Base-by-base conservation (phyloP, 2,113 vertebrate species). In the Corynorhinus townsendii region DNA sequence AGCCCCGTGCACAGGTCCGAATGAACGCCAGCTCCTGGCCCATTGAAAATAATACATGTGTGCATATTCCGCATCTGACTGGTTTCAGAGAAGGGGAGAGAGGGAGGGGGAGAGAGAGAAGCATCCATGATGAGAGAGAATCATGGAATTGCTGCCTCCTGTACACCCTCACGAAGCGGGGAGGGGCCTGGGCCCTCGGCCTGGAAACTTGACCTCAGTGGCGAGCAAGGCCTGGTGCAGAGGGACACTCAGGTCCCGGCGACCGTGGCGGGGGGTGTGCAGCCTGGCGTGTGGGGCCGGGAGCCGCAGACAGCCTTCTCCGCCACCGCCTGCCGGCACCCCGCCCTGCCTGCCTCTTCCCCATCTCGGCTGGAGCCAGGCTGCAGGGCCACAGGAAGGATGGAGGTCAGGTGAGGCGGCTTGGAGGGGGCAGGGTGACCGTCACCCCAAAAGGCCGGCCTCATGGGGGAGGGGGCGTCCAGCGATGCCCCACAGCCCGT, bases 381-480 rank as follows among this genome's bases (percentile, higher is more conserved):
- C 5, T 71, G n/a, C 38, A 3, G n/a, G 72, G 8, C 15, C 40
- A 28, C 72, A 40, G 15, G 11, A 8, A 56, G 19, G 26, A 19
- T 1, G 7, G 26, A 40, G 24, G 16, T 15, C 28, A 64, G 4
- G 22, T 16, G 43, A 16, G 28, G 24, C 28, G 38, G 20, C 1
- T 0, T 10, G 11, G 38, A 56, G 59, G 33, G 19, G 40, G 33
- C 3, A 7, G 40, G 11, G 6, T 26, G 80, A n/a, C 3, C 0
- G 9, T 24, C 26, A 5, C 26, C 7, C 72, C 49, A 1, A 9
- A 49, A 64, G 40, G 3, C 24, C 0, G 10, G 73, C 5, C 47
- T 5, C 11, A 0, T 0, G 7, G 19, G 15, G 7, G 10, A 17
- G 40, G 45, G 33, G 38, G 4, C 0, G 0, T 16, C 0, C 24